Percentiles rank a stretch among this genome's conserved stretches.
Evolutionary conservation across 2,888 invertebrate genomes (phyloP).

Genomic region (Caprella mutica): DNA sequence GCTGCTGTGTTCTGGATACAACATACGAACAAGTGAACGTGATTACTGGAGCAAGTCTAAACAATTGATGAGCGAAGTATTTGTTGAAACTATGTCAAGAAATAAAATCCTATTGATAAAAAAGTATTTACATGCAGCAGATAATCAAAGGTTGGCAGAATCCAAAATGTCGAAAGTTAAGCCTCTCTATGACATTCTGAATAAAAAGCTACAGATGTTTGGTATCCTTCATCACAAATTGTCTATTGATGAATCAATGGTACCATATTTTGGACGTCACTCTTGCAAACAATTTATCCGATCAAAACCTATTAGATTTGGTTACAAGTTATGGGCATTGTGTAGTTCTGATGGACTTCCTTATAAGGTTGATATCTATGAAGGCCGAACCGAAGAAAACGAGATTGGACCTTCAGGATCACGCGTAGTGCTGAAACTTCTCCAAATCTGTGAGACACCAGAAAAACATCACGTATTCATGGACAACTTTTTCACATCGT

Average conservation of each 20-base stretch:
- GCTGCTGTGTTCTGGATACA: too few relatives aligned
- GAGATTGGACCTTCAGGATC: neutral
- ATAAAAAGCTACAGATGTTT: neutral
- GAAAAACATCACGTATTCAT: neutral
- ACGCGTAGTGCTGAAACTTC: neutral
- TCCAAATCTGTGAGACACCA: neutral
- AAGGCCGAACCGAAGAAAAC: neutral
- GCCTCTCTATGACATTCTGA: constrained; percentile 1
- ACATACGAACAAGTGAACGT: neutral
- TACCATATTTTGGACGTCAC: neutral
- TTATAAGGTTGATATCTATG: neutral
- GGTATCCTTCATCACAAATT: constrained; percentile 3
- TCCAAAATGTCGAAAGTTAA: constrained; percentile 1
- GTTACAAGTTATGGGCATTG: neutral
- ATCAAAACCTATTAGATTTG: neutral
- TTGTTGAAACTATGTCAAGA: neutral
- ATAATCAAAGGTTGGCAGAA: constrained; percentile 3
- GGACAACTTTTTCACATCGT: neutral
- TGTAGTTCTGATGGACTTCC: neutral
- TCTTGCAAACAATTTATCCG: neutral
- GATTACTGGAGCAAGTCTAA: neutral
- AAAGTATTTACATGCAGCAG: neutral
- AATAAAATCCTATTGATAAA: neutral
- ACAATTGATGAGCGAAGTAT: neutral
- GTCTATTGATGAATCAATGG: constrained; percentile 3